Base-by-base conservation (phyloP, 2,888 invertebrate genomes). In the Reticulitermes lucifugus region DNA sequence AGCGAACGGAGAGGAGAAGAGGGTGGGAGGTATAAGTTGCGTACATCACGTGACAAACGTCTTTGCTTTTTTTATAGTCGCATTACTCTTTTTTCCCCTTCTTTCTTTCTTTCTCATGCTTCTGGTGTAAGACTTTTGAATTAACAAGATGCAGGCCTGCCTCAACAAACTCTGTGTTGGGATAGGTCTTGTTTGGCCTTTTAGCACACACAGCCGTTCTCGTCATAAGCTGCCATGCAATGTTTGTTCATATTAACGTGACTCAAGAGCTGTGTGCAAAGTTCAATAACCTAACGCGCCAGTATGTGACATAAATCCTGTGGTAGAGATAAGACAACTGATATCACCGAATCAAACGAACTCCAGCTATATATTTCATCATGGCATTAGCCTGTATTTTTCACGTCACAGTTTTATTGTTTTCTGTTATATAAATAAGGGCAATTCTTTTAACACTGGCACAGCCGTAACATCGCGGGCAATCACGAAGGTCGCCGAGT, bases 1-100 rank as follows among this genome's bases (percentile, higher is more conserved):
- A 81, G 21, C 46, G 51, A 4, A 46, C 22, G 77, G 77, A 46
- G 46, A 6, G 77, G 46, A 41, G 65, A 70, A 81, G 77, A 77
- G 70, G 81, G 81, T 70, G 65, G 81, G 46, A 59, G 77, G 84
- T 60, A 60, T 59, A 75, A 41, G 70, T 71, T 84, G 84, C 84
- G 84, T 84, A 80, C 35, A 65, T 84, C 84, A 84, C 84, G 84
- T 84, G 84, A 84, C 84, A 84, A 75, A 79, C 84, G 84, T 80
- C 80, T 84, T 80, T 60, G 60, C 65, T 84, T 77, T 85, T 85
- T 85, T 83, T 60, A 71, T 82, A 59, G 65, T 51, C 59, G 77
- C 51, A 46, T 43, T 77, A 46, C 18, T 46, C 65, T 85, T 83
- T 82, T 51, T 12, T 46, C 46, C 46, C 12, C 46, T 7, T 79